Evolutionary conservation across 2,113 vertebrate genomes (phyloP).

Genomic region (Nannospalax galili): DNA sequence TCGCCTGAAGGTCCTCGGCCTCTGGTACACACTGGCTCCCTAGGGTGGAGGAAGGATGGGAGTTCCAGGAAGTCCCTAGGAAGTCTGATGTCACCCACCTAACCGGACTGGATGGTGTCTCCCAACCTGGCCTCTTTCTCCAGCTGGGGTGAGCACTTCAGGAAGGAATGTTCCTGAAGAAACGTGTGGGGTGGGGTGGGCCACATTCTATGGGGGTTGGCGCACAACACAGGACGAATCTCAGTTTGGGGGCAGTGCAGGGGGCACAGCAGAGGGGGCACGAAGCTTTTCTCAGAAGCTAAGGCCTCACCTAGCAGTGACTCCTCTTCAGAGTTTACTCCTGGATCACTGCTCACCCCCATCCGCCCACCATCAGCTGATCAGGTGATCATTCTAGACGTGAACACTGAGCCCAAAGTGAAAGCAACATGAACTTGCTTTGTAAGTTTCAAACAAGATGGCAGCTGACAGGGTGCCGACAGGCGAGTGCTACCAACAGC

Average conservation of each 20-base stretch:
- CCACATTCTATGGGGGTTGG: accelerated
- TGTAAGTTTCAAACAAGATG: not conserved
- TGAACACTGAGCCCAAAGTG: not conserved
- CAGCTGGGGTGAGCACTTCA: not conserved
- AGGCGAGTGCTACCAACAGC: not conserved
- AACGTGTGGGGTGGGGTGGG: accelerated
- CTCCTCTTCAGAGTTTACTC: not conserved
- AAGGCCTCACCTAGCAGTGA: not conserved
- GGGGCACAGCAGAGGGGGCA: accelerated
- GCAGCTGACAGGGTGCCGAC: not conserved
- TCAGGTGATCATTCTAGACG: too few relatives aligned
- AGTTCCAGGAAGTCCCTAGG: not conserved
- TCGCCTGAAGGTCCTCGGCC: not conserved
- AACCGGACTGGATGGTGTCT: not conserved
- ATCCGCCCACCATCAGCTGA: not conserved
- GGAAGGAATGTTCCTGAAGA: not conserved
- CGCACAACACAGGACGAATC: accelerated
- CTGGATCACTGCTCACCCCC: not conserved
- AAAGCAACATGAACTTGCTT: not conserved
- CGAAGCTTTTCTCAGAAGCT: not conserved
- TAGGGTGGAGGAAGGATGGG: not conserved
- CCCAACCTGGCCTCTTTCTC: too few relatives aligned
- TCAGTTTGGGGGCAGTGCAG: not conserved
- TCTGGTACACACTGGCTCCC: not conserved
- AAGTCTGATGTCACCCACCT: not conserved